Percentiles rank a stretch among this genome's conserved stretches.
phyloP scores from a whole-genome alignment of 2,113 vertebrate species.

The Fregata magnificens region DNA sequence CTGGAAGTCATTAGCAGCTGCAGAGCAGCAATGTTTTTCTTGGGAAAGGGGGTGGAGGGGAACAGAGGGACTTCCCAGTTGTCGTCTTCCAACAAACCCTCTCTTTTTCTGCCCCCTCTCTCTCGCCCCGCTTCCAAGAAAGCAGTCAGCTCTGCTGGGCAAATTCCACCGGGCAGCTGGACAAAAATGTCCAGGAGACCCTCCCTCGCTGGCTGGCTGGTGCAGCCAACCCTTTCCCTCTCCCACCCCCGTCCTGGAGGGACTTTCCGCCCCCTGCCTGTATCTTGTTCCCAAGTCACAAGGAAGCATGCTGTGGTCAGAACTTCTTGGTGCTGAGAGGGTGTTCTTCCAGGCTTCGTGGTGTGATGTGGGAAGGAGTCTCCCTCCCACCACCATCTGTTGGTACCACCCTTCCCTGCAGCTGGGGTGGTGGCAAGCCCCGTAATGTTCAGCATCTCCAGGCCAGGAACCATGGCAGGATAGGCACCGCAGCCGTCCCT shows the following conservation, averaged over 20 bases:
- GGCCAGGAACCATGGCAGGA: not conserved
- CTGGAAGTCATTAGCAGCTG: slow-evolving; percentile 33
- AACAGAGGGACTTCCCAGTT: not conserved
- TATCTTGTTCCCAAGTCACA: not conserved
- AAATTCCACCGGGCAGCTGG: not conserved
- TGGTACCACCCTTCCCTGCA: not conserved
- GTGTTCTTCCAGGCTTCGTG: not conserved
- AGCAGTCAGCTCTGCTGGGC: not conserved
- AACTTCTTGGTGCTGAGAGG: not conserved
- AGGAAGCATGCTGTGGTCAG: not conserved
- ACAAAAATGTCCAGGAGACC: not conserved
- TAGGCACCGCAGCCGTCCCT: not conserved
- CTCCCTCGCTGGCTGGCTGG: not conserved
- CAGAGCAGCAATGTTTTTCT: not conserved
- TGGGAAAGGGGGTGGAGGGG: not conserved
- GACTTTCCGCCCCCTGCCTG: not conserved
- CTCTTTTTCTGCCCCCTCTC: not conserved
- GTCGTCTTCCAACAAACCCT: not conserved
- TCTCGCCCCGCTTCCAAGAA: not conserved
- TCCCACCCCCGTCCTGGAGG: not conserved
- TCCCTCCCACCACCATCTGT: not conserved
- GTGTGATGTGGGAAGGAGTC: not conserved
- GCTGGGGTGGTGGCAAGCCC: not conserved
- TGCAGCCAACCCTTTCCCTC: not conserved
- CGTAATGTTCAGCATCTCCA: not conserved